Conservation (phyloP, 2,113 vertebrate species). For the Ophthalmotilapia sp. region DNA sequence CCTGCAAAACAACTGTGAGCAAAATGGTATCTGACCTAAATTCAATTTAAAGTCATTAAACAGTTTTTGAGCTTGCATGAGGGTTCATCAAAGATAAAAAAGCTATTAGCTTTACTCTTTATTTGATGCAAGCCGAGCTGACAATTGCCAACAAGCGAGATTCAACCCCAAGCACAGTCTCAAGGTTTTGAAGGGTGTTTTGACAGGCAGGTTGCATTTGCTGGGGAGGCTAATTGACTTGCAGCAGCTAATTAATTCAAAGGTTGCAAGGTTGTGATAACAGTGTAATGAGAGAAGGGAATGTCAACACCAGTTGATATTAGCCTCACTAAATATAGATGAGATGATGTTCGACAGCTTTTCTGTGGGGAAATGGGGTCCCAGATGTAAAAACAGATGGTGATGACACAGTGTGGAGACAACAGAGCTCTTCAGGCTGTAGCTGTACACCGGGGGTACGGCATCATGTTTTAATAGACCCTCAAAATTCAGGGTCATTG, state of each 20-base stretch:
- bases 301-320: constrained; percentile 57
- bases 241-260: constrained; percentile 65
- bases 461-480: neutral
- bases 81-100: neutral
- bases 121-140: neutral
- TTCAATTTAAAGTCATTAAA: neutral
- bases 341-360: constrained; percentile 47
- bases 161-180: neutral
- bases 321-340: constrained; percentile 59
- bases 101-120: neutral
- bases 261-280: constrained; percentile 60
- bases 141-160: neutral
- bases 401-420: constrained; percentile 9
- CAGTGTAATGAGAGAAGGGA: constrained; percentile 60
- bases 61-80: neutral
- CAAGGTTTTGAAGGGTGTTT: constrained; percentile 12
- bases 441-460: neutral
- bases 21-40: neutral
- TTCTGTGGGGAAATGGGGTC: constrained; percentile 26
- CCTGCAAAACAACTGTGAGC: neutral
- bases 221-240: constrained; percentile 60
- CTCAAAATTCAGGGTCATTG: neutral
- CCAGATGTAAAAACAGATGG: constrained; percentile 50
- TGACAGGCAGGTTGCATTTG: constrained; percentile 24
- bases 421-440: neutral